Evolutionary conservation across 2,113 vertebrate species (phyloP).

Genomic region (Apodemus speciosus): DNA sequence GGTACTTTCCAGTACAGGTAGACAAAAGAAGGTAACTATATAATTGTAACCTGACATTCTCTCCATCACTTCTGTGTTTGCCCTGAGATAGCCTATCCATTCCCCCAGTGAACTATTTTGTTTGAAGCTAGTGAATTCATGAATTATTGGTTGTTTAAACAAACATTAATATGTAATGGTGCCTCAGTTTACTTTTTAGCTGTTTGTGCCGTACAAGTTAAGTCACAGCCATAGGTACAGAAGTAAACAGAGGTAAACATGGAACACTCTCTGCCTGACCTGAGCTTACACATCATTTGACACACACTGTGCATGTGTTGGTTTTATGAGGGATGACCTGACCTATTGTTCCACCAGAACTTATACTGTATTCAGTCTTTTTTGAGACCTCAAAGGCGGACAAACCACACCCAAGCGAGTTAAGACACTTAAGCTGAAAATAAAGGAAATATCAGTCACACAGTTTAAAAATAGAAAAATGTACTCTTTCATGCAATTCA

Average conservation of each 20-base stretch:
- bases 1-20: not conserved
- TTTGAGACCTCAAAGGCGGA: no score
- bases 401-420: not conserved
- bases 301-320: not conserved
- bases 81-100: not conserved
- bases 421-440: not conserved
- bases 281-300: not conserved
- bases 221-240: not conserved
- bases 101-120: not conserved
- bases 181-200: not conserved
- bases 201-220: not conserved
- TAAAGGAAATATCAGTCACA: not conserved
- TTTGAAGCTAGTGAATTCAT: not conserved
- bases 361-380: not conserved
- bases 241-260: not conserved
- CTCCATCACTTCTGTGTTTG: not conserved
- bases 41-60: not conserved
- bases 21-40: not conserved
- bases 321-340: not conserved
- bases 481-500: not conserved
- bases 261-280: not conserved
- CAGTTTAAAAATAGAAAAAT: not conserved
- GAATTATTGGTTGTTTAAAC: not conserved
- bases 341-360: not conserved
- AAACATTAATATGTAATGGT: not conserved